These are phyloP conservation scores for Seriola aureovittata DNA, from an alignment of 2,113 vertebrate species.

Conservation along the genomic window DNA sequence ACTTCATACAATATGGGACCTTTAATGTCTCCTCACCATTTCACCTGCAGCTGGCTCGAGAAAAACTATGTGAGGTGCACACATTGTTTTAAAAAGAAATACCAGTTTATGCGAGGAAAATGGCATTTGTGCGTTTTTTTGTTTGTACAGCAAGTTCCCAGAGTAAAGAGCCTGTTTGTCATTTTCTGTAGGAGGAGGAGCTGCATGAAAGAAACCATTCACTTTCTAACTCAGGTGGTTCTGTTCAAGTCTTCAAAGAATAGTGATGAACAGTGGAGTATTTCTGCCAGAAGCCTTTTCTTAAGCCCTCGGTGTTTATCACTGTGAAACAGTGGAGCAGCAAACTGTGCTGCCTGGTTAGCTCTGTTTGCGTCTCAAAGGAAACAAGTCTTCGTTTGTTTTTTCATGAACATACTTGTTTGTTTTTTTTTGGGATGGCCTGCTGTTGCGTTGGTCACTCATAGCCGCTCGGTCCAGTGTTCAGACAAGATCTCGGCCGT, in stretches of 20 bases:
- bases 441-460: not conserved
- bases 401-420: not conserved
- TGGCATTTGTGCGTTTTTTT: no score
- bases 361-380: not conserved
- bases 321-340: not conserved
- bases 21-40: no score
- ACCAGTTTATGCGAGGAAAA: no score
- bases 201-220: not conserved
- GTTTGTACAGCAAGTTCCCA: no score
- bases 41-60: no score
- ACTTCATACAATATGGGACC: no score
- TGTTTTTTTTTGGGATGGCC: not conserved
- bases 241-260: not conserved
- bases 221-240: not conserved
- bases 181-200: no score
- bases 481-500: constrained; percentile 3
- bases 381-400: not conserved
- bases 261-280: not conserved
- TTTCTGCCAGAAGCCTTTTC: not conserved
- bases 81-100: no score
- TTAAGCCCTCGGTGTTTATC: not conserved
- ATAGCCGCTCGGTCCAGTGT: not conserved
- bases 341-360: not conserved
- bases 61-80: no score
- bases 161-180: no score